Evolutionary conservation across 1,140 invertebrate species (phyloP), one percentile per base, ranked within the genome.

Genomic region (Chlorops oryzae): DNA sequence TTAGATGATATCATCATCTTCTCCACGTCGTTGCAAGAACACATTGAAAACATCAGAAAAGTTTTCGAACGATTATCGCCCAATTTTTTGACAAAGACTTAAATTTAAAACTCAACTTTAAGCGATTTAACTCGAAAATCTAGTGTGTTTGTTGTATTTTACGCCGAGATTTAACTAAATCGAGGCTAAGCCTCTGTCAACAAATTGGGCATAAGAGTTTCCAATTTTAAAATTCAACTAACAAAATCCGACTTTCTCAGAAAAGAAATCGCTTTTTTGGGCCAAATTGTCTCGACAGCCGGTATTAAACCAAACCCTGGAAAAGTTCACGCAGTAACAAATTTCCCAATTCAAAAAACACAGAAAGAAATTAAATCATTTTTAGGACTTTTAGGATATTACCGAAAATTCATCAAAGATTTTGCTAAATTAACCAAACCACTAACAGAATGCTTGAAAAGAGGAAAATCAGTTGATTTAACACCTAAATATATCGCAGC

Each of bases 361-460:
- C 12, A 21, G 2, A 59, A 52, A 51, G 47, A 59, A 38, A 55
- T 59, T 6, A 51, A 59, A 52, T 52, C 46, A 1, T 59, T 56
- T 43, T 34, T 59, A 41, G 56, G 56, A 18, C 15, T 61, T 23
- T 15, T 45, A 3, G 54, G 54, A 13, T 77, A 74, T 52, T 77
- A 59, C 17, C 37, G 57, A 18, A n/a, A n/a, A n/a, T n/a, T n/a
- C n/a, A n/a, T n/a, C n/a, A n/a, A n/a, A n/a, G n/a, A 32, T 25
- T 58, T 47, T 44, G 41, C 56, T 18, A 56, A 58, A 49, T 44
- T 58, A 9, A 20, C 27, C 4, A 22, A 41, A 39, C 52, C 52
- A 9, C 23, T 52, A 12, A 48, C 23, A 22, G 37, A 37, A 10
- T 42, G 42, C 12, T 20, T 53, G 39, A 53, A 48, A 48, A 50